phyloP scores from a whole-genome alignment of 23 tunicate genomes.

The Halocynthia roretzi region DNA sequence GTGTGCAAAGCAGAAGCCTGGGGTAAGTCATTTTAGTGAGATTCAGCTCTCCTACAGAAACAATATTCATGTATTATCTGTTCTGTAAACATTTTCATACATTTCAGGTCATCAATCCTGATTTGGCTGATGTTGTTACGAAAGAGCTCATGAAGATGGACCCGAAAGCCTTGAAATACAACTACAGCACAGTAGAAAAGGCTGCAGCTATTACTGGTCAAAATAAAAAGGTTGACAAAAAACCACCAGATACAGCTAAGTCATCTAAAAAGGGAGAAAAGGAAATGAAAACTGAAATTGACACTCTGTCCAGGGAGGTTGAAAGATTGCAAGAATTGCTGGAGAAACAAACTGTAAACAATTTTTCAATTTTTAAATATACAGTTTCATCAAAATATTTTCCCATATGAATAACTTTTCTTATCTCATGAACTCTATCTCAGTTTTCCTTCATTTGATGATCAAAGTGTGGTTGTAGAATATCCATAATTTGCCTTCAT shows the following conservation, averaged over 20 bases:
- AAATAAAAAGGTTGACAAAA: background rate
- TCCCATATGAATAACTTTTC: too few species aligned
- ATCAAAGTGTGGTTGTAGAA: too few species aligned
- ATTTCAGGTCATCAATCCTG: conserved; percentile 38
- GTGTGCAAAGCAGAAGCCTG: conserved; percentile 45
- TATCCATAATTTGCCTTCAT: too few species aligned
- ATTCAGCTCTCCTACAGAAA: background rate
- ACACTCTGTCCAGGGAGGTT: conserved; percentile 17
- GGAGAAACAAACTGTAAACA: conserved; percentile 2
- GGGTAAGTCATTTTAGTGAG: conserved; percentile 31
- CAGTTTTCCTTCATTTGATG: too few species aligned
- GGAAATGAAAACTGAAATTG: background rate
- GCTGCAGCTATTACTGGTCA: conserved; percentile 5
- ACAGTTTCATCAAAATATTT: too few species aligned
- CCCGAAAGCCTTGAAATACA: conserved; percentile 34
- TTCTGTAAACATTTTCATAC: background rate
- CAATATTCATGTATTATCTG: too few species aligned
- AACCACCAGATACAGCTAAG: background rate
- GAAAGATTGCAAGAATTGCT: conserved; percentile 17
- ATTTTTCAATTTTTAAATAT: background rate
- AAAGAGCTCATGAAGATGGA: conserved; percentile 40
- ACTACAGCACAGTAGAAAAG: background rate
- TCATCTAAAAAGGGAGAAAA: background rate
- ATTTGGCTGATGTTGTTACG: conserved; percentile 26
- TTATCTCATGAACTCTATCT: too few species aligned